phyloP scores from a whole-genome alignment of 2,113 vertebrate species.

The Epinephelus fuscoguttatus region DNA sequence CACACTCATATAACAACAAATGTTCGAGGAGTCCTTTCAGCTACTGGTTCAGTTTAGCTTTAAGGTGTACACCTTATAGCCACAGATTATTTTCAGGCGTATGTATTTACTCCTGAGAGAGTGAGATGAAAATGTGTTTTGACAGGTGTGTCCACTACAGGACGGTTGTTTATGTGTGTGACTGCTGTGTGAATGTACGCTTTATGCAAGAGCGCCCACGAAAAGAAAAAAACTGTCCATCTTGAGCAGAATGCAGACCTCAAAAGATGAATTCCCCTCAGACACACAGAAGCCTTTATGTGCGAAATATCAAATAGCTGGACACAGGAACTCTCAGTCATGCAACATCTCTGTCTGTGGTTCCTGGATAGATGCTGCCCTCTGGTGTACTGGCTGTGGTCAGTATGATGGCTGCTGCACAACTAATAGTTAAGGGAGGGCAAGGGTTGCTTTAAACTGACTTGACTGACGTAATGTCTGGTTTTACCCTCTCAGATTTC shows the following conservation, averaged over 20 bases:
- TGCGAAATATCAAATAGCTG: background rate
- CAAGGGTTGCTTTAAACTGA: background rate
- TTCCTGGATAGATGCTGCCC: slow-evolving; percentile 59
- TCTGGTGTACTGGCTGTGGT: slow-evolving; percentile 37
- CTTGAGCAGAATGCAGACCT: background rate
- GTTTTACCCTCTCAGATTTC: too few species aligned
- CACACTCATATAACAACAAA: background rate
- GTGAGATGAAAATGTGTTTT: background rate
- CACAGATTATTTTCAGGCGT: background rate
- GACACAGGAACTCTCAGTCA: background rate
- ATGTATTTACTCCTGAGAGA: slow-evolving; percentile 1
- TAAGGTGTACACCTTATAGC: background rate
- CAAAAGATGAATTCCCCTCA: slow-evolving; percentile 21
- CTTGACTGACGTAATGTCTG: too few species aligned
- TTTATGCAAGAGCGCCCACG: background rate
- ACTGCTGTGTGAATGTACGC: background rate
- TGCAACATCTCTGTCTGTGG: background rate
- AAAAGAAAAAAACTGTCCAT: background rate
- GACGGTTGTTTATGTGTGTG: background rate
- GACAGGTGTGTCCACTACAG: background rate
- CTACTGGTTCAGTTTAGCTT: background rate
- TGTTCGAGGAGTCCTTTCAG: background rate
- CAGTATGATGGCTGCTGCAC: background rate
- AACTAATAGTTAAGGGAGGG: background rate
- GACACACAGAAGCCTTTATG: slow-evolving; percentile 8